phyloP scores from a whole-genome alignment of 2,797 vertebrate species.

The Lacerta viridis region DNA sequence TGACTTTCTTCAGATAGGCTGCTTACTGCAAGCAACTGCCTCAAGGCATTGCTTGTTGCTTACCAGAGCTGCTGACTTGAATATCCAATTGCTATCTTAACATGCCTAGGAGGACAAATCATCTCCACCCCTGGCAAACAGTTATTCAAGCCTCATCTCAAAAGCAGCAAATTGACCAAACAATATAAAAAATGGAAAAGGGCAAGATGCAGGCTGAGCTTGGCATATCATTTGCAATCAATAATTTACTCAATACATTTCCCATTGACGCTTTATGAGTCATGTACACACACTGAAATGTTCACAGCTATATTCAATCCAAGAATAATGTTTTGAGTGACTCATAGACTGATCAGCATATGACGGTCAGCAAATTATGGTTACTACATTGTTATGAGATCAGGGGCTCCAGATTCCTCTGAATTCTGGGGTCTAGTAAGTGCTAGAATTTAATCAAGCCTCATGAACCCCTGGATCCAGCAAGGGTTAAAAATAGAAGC shows the following conservation, averaged over 20 bases:
- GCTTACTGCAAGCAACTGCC: not conserved
- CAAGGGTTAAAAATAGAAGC: too few species aligned
- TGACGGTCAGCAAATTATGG: conserved; percentile 1
- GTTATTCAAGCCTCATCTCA: not conserved
- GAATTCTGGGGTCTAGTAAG: too few species aligned
- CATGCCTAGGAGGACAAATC: not conserved
- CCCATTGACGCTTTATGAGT: not conserved
- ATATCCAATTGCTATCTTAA: not conserved
- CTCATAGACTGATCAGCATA: not conserved
- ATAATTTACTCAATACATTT: conserved; percentile 23
- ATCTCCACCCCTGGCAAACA: conserved; percentile 3
- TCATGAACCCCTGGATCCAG: too few species aligned
- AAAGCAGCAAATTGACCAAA: conserved; percentile 15
- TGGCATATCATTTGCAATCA: conserved; percentile 25
- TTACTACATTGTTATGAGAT: too few species aligned
- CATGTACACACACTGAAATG: not conserved
- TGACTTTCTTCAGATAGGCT: not conserved
- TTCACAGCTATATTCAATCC: not conserved
- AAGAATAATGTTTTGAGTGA: not conserved
- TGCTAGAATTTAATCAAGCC: too few species aligned
- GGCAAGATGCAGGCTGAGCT: not conserved
- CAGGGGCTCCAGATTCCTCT: too few species aligned
- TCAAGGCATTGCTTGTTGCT: not conserved
- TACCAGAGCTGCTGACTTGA: not conserved
- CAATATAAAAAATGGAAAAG: conserved; percentile 32